Base-by-base conservation (phyloP, 2,797 vertebrate genomes). In the Anomalospiza imberbis region DNA sequence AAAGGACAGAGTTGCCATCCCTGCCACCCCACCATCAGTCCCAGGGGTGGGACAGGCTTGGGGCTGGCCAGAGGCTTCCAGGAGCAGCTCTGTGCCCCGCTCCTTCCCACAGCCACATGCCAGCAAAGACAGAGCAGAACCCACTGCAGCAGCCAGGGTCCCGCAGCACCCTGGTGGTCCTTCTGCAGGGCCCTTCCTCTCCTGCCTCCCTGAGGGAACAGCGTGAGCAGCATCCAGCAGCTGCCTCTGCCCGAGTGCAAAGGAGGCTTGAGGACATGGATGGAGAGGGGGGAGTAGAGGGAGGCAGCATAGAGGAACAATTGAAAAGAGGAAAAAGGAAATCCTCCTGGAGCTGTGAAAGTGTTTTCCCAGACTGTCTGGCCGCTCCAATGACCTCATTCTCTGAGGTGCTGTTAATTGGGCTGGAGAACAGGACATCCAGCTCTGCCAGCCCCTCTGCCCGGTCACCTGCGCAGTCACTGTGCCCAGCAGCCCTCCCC, bases 361-460 rank as follows among this genome's bases (percentile, higher is more conserved):
- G 93, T 95, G 93, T 96, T 96, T 96, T 97, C 95, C 94, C 94
- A 97, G 95, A 96, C 96, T 94, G 96, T 97, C 96, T 97, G 95
- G 86, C 93, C 36, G 3, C 57, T 88, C 17, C 7, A 3, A 93
- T 97, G 96, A 97, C 88, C 93, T 96, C 95, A 96, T 93, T 88
- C 91, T 96, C 88, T 0, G 50, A 86, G 90, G 85, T 91, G 81
- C 78, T 75, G 66, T 84, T 95, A 94, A 84, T 1, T 82, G 85
- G 74, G 65, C 78, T 65, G 80, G 42, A 86, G 88, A 95, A 79
- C 92, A 78, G 80, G 51, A 89, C 1, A 28, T 61, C 8, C 87
- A 94, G 62, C 79, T 53, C 62, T 7, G 18, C 42, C 74, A 88
- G 67, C 60, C 68, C 78, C 78, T 45, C 28, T 8, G 3, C 68